Percentiles rank a stretch among this genome's conserved stretches.
Conservation (phyloP, 1,140 invertebrate genomes). For the Drosophila eugracilis region DNA sequence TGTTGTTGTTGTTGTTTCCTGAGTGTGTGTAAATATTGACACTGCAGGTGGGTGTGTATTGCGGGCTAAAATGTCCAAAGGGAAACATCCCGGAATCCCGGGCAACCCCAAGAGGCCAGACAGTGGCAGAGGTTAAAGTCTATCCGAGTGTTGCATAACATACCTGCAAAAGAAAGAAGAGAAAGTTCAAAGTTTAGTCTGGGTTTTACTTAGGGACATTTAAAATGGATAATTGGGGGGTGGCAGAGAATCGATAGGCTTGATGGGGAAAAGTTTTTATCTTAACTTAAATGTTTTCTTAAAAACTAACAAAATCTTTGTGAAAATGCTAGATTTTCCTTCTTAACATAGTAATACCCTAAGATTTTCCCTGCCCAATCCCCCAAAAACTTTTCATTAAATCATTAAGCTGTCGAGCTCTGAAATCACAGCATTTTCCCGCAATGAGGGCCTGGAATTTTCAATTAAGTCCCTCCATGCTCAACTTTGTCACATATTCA, state of each 20-base stretch:
- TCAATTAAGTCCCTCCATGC: slow-evolving; percentile 35
- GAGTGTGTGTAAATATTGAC: slow-evolving; percentile 68
- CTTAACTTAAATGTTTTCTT: neutral
- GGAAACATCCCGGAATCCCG: slow-evolving; percentile 8
- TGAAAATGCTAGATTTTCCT: neutral
- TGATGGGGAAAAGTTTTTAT: neutral
- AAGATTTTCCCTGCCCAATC: neutral
- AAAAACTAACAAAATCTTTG: no score
- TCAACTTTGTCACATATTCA: slow-evolving; percentile 25
- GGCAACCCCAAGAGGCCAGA: slow-evolving; percentile 17
- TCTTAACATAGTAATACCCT: neutral
- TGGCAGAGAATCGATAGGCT: neutral
- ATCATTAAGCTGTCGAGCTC: slow-evolving; percentile 18
- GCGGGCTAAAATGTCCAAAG: neutral
- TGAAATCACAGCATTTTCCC: slow-evolving; percentile 25
- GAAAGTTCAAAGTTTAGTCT: slow-evolving; percentile 17
- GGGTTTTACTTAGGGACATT: neutral
- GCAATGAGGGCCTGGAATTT: slow-evolving; percentile 27
- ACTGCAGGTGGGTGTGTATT: slow-evolving; percentile 58
- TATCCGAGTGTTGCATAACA: slow-evolving; percentile 19
- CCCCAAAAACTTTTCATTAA: slow-evolving; percentile 34
- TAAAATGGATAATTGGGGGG: slow-evolving; percentile 14
- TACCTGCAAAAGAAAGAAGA: slow-evolving; percentile 58
- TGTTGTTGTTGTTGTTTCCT: slow-evolving; percentile 18
- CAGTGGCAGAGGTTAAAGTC: slow-evolving; percentile 32